These are phyloP conservation scores for Mechanitis messenoides DNA, from an alignment of 2,888 invertebrate genomes.

Conservation along the genomic window DNA sequence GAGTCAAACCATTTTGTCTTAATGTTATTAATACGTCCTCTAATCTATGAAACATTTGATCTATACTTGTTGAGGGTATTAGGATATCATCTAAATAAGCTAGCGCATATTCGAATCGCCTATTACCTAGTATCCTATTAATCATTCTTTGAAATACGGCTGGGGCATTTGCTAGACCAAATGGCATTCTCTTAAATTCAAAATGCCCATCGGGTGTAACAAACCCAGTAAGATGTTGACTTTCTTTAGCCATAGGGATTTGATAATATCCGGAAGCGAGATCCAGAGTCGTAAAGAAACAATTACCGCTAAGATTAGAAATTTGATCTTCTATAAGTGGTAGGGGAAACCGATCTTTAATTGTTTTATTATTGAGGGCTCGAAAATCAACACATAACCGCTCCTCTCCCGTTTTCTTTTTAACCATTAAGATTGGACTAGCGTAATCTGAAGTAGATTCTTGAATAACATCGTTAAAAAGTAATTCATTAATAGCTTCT, in stretches of 20 bases:
- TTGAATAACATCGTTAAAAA: constrained; percentile 24
- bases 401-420: too few relatives aligned
- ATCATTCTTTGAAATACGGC: constrained; percentile 33
- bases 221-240: constrained; percentile 30
- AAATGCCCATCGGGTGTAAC: constrained; percentile 36
- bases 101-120: constrained; percentile 18
- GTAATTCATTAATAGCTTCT: constrained; percentile 16
- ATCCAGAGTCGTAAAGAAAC: too few relatives aligned
- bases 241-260: background rate
- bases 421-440: too few relatives aligned
- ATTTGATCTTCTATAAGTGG: too few relatives aligned
- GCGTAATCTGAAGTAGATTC: constrained; percentile 11
- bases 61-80: constrained; percentile 6
- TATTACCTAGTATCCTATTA: constrained; percentile 24
- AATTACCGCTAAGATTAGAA: too few relatives aligned
- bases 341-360: too few relatives aligned
- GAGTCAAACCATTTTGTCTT: constrained; percentile 18
- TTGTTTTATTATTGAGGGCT: too few relatives aligned
- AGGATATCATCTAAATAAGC: constrained; percentile 32
- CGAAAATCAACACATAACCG: too few relatives aligned
- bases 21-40: constrained; percentile 20
- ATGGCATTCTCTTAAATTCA: constrained; percentile 38
- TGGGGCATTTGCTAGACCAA: constrained; percentile 36
- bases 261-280: too few relatives aligned
- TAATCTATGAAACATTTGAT: constrained; percentile 14